Conservation (phyloP, 1,140 invertebrate genomes). For the Adoxophyes honmai region DNA sequence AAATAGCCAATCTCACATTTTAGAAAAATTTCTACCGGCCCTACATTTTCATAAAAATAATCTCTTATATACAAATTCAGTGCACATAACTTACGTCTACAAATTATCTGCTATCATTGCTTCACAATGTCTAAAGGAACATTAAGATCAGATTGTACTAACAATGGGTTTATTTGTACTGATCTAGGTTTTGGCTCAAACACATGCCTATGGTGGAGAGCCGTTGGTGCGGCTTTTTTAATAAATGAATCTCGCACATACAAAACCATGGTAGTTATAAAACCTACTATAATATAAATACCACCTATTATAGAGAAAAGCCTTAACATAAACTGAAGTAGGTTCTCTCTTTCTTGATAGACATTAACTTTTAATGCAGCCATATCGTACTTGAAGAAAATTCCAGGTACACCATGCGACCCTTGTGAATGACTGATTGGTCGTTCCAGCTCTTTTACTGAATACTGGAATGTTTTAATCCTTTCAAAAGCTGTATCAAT, state of each 20-base stretch:
- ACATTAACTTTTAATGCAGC: slow-evolving; percentile 92
- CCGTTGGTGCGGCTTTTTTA: slow-evolving; percentile 24
- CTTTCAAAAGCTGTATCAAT: slow-evolving; percentile 83
- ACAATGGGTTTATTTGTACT: slow-evolving; percentile 40
- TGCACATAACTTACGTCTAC: slow-evolving; percentile 25
- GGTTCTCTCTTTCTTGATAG: slow-evolving; percentile 87
- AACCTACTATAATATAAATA: slow-evolving; percentile 91
- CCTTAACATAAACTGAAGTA: slow-evolving; percentile 89
- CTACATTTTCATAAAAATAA: slow-evolving; percentile 17
- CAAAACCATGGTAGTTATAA: slow-evolving; percentile 55
- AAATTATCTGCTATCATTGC: slow-evolving; percentile 42
- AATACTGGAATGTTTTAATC: slow-evolving; percentile 93
- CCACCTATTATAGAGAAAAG: slow-evolving; percentile 94
- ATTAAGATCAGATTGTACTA: slow-evolving; percentile 46
- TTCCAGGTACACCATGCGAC: slow-evolving; percentile 94
- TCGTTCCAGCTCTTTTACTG: slow-evolving; percentile 91
- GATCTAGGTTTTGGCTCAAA: slow-evolving; percentile 18
- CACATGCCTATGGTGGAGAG: slow-evolving; percentile 23
- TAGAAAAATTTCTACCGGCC: no score
- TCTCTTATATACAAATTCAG: slow-evolving; percentile 27
- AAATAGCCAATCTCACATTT: no score
- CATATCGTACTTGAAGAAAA: slow-evolving; percentile 97
- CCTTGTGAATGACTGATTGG: slow-evolving; percentile 84
- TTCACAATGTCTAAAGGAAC: slow-evolving; percentile 54
- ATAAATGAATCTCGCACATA: slow-evolving; percentile 36